Percentiles rank a stretch among this genome's conserved stretches.
These are phyloP conservation scores for Ceratina japonica DNA, from an alignment of 1,140 invertebrate species.

Conservation along the genomic window DNA sequence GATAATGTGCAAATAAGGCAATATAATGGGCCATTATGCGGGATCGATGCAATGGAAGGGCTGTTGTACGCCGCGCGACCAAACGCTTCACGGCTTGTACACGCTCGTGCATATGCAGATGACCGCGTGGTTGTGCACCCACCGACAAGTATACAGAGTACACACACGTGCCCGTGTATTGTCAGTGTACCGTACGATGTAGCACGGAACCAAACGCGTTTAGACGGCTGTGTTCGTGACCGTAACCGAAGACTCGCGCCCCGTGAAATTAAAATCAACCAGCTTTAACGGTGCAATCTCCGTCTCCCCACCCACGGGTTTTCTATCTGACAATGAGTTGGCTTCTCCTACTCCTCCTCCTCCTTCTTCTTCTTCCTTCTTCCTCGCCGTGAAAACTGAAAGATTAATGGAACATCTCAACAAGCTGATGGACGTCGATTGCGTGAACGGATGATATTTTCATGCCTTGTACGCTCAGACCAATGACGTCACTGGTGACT, in stretches of 20 bases:
- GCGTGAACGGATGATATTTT: conserved; percentile 9
- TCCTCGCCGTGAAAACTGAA: background rate
- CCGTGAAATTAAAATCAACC: conserved; percentile 80
- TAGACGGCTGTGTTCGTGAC: conserved; percentile 69
- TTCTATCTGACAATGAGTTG: too few relatives aligned
- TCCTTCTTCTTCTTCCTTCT: background rate
- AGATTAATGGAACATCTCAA: conserved; percentile 43
- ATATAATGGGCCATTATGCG: conserved; percentile 53
- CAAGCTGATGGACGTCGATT: conserved; percentile 11
- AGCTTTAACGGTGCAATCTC: conserved; percentile 76
- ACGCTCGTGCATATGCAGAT: conserved; percentile 14
- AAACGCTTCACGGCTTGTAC: conserved; percentile 13
- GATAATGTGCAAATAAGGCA: conserved; percentile 53
- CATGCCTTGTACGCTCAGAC: too few relatives aligned
- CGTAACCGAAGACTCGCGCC: conserved; percentile 77
- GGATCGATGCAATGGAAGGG: conserved; percentile 51
- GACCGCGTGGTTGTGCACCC: background rate
- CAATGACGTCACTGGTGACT: background rate
- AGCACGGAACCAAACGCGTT: conserved; percentile 37
- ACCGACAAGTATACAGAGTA: background rate
- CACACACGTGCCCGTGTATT: background rate
- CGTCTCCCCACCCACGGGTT: conserved; percentile 62
- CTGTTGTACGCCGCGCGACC: conserved; percentile 22
- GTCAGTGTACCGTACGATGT: background rate
- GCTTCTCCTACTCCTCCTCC: conserved; percentile 34